Conservation (phyloP, 2,113 vertebrate species). For the Trachemys scripta region DNA sequence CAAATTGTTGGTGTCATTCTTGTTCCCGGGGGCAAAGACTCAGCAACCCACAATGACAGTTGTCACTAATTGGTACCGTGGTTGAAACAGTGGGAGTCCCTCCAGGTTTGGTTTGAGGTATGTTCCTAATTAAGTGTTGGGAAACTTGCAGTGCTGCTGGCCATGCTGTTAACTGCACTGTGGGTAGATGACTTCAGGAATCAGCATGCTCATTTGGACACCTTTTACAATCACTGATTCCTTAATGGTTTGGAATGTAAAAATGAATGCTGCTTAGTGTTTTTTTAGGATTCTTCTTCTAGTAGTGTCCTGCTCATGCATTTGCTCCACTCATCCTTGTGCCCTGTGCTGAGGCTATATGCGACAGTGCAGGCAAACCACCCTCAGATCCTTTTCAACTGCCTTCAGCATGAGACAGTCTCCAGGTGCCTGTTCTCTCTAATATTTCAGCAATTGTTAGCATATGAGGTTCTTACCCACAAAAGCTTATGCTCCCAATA, state of each 20-base stretch:
- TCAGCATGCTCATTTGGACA: background rate
- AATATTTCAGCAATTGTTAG: background rate
- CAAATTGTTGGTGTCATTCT: background rate
- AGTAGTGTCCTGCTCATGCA: background rate
- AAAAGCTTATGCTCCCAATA: too few species aligned
- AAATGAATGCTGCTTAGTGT: background rate
- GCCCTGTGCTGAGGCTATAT: background rate
- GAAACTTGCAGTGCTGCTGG: background rate
- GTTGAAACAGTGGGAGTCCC: background rate
- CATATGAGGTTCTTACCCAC: background rate
- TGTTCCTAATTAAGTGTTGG: background rate
- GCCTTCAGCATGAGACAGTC: background rate
- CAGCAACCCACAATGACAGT: background rate
- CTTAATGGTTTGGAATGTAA: background rate
- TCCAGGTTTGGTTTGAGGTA: background rate
- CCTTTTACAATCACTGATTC: background rate
- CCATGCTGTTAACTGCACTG: background rate
- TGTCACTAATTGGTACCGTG: background rate
- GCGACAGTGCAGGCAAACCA: background rate
- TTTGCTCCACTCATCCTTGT: background rate
- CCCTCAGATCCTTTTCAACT: background rate
- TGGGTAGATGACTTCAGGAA: background rate
- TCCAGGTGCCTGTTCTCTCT: background rate
- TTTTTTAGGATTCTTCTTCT: background rate
- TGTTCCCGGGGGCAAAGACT: background rate